These are phyloP conservation scores for Lasioglossum vierecki DNA, from an alignment of 2,888 invertebrate genomes.

Conservation along the genomic window DNA sequence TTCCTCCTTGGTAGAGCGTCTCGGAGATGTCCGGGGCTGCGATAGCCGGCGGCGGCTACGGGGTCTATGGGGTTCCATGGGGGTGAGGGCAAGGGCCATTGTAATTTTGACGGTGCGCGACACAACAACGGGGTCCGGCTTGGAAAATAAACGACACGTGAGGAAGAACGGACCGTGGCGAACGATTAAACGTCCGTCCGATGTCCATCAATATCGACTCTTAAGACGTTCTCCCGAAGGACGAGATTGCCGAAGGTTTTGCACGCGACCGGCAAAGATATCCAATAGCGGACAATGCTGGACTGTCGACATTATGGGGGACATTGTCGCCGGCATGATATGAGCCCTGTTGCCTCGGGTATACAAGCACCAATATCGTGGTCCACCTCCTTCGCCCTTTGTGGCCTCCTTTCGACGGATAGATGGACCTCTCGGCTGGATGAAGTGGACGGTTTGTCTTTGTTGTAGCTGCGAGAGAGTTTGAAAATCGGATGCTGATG, in stretches of 20 bases:
- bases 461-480: neutral
- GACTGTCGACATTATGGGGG: constrained; percentile 80
- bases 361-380: constrained; percentile 81
- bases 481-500: neutral
- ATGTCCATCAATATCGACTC: constrained; percentile 58
- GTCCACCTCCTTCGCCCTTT: constrained; percentile 37
- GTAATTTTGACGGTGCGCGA: constrained; percentile 43
- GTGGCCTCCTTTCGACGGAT: constrained; percentile 8
- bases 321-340: constrained; percentile 79
- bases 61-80: neutral
- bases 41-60: constrained; percentile 48
- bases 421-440: neutral
- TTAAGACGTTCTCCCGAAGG: constrained; percentile 27
- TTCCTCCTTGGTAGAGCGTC: neutral
- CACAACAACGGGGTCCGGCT: constrained; percentile 29
- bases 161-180: constrained; percentile 38
- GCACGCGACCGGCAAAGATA: constrained; percentile 71
- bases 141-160: constrained; percentile 55
- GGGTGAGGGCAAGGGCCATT: constrained; percentile 29
- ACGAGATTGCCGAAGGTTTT: constrained; percentile 63
- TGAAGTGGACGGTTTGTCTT: constrained; percentile 7
- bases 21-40: constrained; percentile 7
- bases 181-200: constrained; percentile 66
- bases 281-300: constrained; percentile 78
- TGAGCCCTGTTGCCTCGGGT: constrained; percentile 80